These are phyloP conservation scores for Hirtodrosophila confusa DNA, from an alignment of 2,888 invertebrate species.

Conservation along the genomic window DNA sequence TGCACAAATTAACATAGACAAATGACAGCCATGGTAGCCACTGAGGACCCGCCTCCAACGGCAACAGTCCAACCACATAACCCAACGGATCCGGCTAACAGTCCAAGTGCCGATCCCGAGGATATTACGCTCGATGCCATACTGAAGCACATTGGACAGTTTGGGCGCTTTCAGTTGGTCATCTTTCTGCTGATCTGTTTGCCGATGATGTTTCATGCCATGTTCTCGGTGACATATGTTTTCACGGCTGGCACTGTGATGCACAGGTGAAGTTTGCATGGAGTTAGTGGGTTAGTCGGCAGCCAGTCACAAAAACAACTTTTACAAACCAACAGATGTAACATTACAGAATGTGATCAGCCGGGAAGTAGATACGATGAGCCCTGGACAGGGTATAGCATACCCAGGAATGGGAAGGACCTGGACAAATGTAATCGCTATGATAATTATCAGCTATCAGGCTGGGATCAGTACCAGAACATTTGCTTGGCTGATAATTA, in stretches of 20 bases:
- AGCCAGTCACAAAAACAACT: constrained; percentile 11
- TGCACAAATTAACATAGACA: constrained; percentile 24
- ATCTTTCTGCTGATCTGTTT: constrained; percentile 87
- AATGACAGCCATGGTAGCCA: constrained; percentile 49
- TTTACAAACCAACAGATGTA: constrained; percentile 79
- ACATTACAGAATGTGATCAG: constrained; percentile 83
- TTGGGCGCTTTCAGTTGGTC: constrained; percentile 88
- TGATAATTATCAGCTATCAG: constrained; percentile 44
- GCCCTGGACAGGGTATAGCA: constrained; percentile 85
- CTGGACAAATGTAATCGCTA: constrained; percentile 85
- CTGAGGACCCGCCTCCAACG: constrained; percentile 34
- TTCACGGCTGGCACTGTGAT: constrained; percentile 89
- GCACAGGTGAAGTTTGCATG: constrained; percentile 86
- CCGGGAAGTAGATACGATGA: constrained; percentile 75
- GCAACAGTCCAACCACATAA: constrained; percentile 8
- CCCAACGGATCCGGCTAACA: constrained; percentile 2
- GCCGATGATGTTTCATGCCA: constrained; percentile 88
- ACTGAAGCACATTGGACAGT: constrained; percentile 85
- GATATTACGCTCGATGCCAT: constrained; percentile 79
- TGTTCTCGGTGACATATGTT: constrained; percentile 88
- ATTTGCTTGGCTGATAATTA: constrained; percentile 84
- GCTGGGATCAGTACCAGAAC: constrained; percentile 47
- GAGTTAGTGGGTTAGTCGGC: constrained; percentile 8
- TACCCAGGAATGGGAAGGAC: constrained; percentile 83
- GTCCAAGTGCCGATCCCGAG: constrained; percentile 44